Percentiles rank a stretch among this genome's conserved stretches.
Evolutionary conservation across 2,113 vertebrate species (phyloP).

Genomic region (Dendrocopos noguchii): DNA sequence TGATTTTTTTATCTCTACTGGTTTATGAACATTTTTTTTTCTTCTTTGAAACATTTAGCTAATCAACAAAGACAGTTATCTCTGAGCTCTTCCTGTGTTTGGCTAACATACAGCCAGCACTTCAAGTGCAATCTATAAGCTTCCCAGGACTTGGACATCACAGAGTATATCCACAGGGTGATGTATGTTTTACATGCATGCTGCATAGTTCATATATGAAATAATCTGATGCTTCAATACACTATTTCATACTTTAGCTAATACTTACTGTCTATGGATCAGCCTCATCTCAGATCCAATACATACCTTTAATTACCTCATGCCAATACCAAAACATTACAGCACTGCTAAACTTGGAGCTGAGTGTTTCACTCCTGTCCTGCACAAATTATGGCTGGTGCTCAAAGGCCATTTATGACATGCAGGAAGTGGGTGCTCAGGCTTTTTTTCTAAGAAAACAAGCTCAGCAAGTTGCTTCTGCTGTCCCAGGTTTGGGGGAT

Average conservation of each 20-base stretch:
- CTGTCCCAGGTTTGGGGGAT: background rate
- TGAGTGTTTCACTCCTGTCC: background rate
- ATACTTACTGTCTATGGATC: background rate
- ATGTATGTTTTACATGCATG: background rate
- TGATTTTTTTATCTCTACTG: background rate
- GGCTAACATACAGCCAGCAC: background rate
- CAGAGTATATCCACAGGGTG: background rate
- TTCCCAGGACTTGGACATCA: background rate
- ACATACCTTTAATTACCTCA: background rate
- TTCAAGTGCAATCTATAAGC: background rate
- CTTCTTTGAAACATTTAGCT: background rate
- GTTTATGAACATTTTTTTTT: background rate
- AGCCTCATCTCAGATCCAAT: background rate
- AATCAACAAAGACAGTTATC: background rate
- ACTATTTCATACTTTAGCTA: background rate
- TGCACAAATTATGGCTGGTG: background rate
- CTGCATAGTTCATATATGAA: background rate
- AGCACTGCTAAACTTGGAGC: background rate
- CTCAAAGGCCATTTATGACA: background rate
- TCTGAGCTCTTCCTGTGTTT: background rate
- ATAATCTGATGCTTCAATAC: background rate
- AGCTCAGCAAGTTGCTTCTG: background rate
- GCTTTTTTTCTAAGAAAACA: background rate
- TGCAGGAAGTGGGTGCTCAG: background rate
- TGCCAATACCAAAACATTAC: background rate